phyloP scores from a whole-genome alignment of 2,113 vertebrate genomes.

The Heterotilapia buettikoferi region DNA sequence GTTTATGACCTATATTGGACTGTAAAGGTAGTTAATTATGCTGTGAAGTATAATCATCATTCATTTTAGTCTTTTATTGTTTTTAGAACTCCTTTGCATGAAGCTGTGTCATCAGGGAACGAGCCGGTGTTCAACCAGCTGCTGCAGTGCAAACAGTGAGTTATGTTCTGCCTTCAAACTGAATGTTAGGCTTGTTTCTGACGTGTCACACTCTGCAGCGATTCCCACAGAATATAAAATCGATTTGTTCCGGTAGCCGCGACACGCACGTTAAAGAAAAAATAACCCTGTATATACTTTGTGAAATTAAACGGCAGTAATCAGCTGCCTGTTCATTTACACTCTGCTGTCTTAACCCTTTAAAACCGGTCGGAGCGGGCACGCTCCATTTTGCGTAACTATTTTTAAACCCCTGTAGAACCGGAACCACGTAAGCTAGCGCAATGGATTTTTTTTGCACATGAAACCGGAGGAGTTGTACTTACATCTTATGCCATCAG shows the following conservation, averaged over 20 bases:
- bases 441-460: fast-evolving
- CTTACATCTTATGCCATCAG: background rate
- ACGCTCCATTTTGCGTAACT: fast-evolving
- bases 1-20: background rate
- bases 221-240: background rate
- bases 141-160: slow-evolving; percentile 95
- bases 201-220: background rate
- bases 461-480: background rate
- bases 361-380: fast-evolving
- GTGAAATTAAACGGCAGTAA: background rate
- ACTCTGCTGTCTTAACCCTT: background rate
- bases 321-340: background rate
- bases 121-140: slow-evolving; percentile 93
- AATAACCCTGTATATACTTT: background rate
- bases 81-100: slow-evolving; percentile 88
- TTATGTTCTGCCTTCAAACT: background rate
- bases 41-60: background rate
- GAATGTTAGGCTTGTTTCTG: background rate
- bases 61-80: background rate
- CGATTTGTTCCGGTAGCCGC: fast-evolving
- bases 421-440: fast-evolving
- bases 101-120: slow-evolving; percentile 86
- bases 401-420: fast-evolving
- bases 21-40: too few relatives aligned
- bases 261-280: background rate